Evolutionary conservation across 1,140 invertebrate species (phyloP).

Genomic region (Panulirus ornatus): DNA sequence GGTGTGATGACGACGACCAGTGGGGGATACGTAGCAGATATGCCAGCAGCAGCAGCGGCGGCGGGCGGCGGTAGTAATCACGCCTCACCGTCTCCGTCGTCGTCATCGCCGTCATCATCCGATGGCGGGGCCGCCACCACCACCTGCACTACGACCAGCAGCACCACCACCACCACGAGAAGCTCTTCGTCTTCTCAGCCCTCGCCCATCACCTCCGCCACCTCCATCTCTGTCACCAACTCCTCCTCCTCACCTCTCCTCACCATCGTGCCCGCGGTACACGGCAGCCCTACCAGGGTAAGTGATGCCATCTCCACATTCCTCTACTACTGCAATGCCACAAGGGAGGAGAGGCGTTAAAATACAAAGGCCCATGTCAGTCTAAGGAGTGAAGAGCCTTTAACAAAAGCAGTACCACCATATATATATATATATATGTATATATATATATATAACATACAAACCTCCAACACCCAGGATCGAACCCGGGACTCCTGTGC

Average conservation of each 20-base stretch:
- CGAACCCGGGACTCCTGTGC: too few relatives aligned
- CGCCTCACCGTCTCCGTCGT: background rate
- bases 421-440: too few relatives aligned
- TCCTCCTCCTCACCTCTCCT: background rate
- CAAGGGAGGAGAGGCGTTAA: too few relatives aligned
- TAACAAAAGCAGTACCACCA: too few relatives aligned
- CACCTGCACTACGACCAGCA: background rate
- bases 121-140: constrained; percentile 2
- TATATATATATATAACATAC: too few relatives aligned
- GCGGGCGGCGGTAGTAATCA: background rate
- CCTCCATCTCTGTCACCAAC: background rate
- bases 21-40: background rate
- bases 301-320: too few relatives aligned
- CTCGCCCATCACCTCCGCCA: background rate
- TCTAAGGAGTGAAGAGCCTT: too few relatives aligned
- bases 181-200: background rate
- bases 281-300: constrained; percentile 1
- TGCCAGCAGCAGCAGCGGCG: background rate
- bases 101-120: background rate
- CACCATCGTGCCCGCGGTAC: background rate
- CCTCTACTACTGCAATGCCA: too few relatives aligned
- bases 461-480: too few relatives aligned
- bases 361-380: too few relatives aligned
- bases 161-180: background rate
- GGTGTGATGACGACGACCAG: constrained; percentile 7